Conservation (phyloP, 2,888 invertebrate genomes). For the Lasius platythorax region DNA sequence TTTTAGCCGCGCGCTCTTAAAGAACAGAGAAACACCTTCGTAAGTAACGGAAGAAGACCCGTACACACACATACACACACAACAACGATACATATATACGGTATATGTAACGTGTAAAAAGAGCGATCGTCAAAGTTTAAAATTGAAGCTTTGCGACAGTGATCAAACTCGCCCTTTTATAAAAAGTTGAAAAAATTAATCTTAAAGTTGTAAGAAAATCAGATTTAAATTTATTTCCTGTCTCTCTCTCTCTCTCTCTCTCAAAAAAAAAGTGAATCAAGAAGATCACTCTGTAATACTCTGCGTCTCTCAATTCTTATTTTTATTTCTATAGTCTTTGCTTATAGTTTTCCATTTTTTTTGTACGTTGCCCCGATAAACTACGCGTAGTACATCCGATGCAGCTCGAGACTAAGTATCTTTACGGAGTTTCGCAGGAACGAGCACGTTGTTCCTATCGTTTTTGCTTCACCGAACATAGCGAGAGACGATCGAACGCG, state of each 20-base stretch:
- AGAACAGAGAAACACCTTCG: slow-evolving; percentile 8
- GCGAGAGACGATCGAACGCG: slow-evolving; percentile 57
- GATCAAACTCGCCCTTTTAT: not conserved
- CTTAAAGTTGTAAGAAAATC: slow-evolving; percentile 15
- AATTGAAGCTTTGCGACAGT: slow-evolving; percentile 13
- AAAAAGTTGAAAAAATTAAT: slow-evolving; percentile 29
- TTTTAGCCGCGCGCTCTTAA: slow-evolving; percentile 21
- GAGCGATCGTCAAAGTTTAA: slow-evolving; percentile 17
- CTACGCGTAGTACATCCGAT: not conserved
- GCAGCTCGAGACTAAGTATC: slow-evolving; percentile 54
- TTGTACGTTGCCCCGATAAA: not conserved
- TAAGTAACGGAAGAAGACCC: not conserved
- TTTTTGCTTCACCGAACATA: slow-evolving; percentile 64
- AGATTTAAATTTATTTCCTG: slow-evolving; percentile 31
- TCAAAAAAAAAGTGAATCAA: not conserved
- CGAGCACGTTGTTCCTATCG: slow-evolving; percentile 63
- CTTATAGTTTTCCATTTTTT: not conserved
- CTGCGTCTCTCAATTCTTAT: not conserved
- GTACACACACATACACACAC: not conserved
- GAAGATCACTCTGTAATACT: not conserved
- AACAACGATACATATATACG: not conserved
- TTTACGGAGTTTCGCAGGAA: slow-evolving; percentile 54
- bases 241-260: not conserved
- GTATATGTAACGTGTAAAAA: not conserved
- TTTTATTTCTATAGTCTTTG: slow-evolving; percentile 5